phyloP scores from a whole-genome alignment of 2,797 vertebrate genomes.

The Melanotaenia trifasciata region DNA sequence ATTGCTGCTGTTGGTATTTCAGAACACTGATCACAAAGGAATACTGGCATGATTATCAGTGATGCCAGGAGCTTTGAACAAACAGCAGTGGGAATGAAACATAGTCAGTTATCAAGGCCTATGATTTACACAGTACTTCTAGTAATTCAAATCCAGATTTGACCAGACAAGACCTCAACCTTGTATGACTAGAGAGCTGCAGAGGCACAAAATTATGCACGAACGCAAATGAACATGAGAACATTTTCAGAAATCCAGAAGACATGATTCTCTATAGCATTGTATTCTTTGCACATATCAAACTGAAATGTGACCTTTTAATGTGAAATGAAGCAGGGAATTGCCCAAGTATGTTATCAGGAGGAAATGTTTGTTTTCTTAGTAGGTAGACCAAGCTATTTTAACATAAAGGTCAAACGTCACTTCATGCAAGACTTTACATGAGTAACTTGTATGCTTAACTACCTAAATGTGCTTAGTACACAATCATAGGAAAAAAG shows the following conservation, averaged over 20 bases:
- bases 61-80: too few relatives aligned
- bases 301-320: not conserved
- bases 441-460: not conserved
- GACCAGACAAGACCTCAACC: constrained; percentile 3
- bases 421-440: not conserved
- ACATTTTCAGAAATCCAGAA: not conserved
- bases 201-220: not conserved
- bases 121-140: constrained; percentile 8
- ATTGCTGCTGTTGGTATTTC: too few relatives aligned
- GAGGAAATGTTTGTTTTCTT: not conserved
- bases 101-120: not conserved
- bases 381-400: constrained; percentile 15
- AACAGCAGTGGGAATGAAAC: too few relatives aligned
- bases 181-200: not conserved
- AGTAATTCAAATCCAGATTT: not conserved
- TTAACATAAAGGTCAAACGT: not conserved
- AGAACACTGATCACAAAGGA: too few relatives aligned
- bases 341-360: not conserved
- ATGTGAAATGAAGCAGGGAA: not conserved
- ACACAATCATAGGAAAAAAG: not conserved
- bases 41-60: too few relatives aligned
- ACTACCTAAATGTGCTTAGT: not conserved
- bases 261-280: not conserved
- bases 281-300: not conserved
- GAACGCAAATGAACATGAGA: not conserved